A percentile compares a stretch with the other conserved stretches of the same genome.
Conservation (phyloP, 2,797 vertebrate species). For the Alauda arvensis region DNA sequence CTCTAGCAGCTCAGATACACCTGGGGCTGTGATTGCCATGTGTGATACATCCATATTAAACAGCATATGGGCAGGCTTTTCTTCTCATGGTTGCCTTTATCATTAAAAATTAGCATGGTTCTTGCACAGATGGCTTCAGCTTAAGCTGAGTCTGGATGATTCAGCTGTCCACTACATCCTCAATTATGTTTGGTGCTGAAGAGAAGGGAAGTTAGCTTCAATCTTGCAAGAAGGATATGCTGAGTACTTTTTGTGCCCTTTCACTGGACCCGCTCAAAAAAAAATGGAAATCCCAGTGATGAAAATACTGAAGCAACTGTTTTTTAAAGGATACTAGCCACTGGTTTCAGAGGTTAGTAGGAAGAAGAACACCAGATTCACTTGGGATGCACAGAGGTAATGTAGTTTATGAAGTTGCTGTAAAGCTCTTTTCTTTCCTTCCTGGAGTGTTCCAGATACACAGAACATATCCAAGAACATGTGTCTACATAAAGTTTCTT, state of each 20-base stretch:
- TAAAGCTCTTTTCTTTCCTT: neutral
- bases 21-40: conserved; percentile 10
- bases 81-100: neutral
- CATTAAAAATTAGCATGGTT: neutral
- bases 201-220: neutral
- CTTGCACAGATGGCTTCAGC: neutral
- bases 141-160: neutral
- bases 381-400: neutral
- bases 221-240: neutral
- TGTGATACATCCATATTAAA: conserved; percentile 33
- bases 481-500: neutral
- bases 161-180: neutral
- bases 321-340: neutral
- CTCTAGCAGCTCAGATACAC: conserved; percentile 14
- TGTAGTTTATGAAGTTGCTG: neutral
- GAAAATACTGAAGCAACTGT: neutral
- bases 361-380: neutral
- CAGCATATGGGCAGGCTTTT: conserved; percentile 19
- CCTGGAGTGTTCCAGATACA: neutral
- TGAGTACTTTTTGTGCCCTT: neutral
- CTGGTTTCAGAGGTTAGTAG: neutral
- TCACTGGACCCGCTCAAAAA: neutral
- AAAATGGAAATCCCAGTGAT: neutral
- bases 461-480: neutral
- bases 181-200: neutral